A percentile compares a stretch with the other conserved stretches of the same genome.
phyloP scores from a whole-genome alignment of 2,113 vertebrate genomes.

The Tachycineta bicolor region DNA sequence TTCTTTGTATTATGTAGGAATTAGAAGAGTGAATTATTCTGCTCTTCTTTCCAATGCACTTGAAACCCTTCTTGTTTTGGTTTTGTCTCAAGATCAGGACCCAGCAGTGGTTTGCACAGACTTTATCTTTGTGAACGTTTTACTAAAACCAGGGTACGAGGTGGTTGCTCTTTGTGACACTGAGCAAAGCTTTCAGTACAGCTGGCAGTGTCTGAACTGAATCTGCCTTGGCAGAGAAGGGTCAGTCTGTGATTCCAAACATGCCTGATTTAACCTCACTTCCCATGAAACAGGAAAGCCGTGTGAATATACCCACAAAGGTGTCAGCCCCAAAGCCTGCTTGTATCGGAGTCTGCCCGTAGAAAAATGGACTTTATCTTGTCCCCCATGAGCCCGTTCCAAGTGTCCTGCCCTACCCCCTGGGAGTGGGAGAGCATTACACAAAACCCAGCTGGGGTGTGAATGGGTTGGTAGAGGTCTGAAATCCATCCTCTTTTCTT shows the following conservation, averaged over 20 bases:
- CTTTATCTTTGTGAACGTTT: background rate
- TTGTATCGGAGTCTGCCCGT: rapidly evolving
- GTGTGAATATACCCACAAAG: rapidly evolving
- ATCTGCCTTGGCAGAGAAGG: background rate
- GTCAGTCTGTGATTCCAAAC: background rate
- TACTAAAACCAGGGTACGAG: background rate
- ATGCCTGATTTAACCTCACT: background rate
- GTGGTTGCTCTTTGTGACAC: background rate
- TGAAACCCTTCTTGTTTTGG: constrained; percentile 21
- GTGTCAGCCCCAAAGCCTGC: background rate
- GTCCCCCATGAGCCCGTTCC: rapidly evolving
- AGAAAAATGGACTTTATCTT: background rate
- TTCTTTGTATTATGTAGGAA: constrained; percentile 37
- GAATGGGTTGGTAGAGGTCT: background rate
- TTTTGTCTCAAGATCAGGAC: constrained; percentile 23
- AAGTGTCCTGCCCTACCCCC: background rate
- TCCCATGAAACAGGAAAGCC: background rate
- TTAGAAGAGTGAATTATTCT: background rate
- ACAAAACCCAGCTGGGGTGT: background rate
- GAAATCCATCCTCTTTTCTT: background rate
- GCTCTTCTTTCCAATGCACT: background rate
- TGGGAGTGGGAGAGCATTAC: background rate
- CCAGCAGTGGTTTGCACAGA: background rate
- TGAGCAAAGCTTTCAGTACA: background rate
- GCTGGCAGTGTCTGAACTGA: background rate